phyloP scores from a whole-genome alignment of 2,888 invertebrate species.

The Polydrusus tereticollis region DNA sequence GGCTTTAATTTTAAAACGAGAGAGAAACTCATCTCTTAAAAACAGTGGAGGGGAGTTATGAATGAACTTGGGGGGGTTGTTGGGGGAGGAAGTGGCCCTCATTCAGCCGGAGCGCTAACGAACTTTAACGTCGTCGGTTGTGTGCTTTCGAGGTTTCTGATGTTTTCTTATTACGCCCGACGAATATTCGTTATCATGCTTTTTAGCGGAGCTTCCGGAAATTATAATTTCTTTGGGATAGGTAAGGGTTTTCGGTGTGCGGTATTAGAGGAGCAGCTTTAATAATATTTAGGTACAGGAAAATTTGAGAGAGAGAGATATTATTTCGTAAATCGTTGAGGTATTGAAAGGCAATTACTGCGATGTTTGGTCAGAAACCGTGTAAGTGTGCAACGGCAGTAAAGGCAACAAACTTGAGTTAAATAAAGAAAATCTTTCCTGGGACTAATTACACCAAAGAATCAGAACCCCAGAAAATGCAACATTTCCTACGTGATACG shows the following conservation, averaged over 20 bases:
- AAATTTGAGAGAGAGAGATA: neutral
- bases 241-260: slow-evolving; percentile 16
- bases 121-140: slow-evolving; percentile 54
- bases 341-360: too few relatives aligned
- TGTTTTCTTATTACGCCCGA: slow-evolving; percentile 45
- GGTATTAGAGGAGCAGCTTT: neutral
- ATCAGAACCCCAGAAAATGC: too few relatives aligned
- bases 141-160: slow-evolving; percentile 41
- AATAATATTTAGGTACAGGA: neutral
- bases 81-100: slow-evolving; percentile 51
- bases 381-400: too few relatives aligned
- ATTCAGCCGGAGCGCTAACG: slow-evolving; percentile 61
- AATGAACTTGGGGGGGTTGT: slow-evolving; percentile 44
- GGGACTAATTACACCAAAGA: too few relatives aligned
- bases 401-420: too few relatives aligned
- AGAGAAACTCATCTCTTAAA: slow-evolving; percentile 65
- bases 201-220: slow-evolving; percentile 30
- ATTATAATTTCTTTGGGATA: slow-evolving; percentile 42
- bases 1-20: slow-evolving; percentile 66
- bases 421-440: too few relatives aligned
- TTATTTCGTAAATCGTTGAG: too few relatives aligned
- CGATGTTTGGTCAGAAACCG: too few relatives aligned
- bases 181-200: slow-evolving; percentile 36
- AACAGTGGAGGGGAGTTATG: slow-evolving; percentile 59
- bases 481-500: too few relatives aligned